A percentile compares a stretch with the other conserved stretches of the same genome.
These are phyloP conservation scores for Sorex maritimensis DNA, from an alignment of 2,797 vertebrate genomes.

Conservation along the genomic window DNA sequence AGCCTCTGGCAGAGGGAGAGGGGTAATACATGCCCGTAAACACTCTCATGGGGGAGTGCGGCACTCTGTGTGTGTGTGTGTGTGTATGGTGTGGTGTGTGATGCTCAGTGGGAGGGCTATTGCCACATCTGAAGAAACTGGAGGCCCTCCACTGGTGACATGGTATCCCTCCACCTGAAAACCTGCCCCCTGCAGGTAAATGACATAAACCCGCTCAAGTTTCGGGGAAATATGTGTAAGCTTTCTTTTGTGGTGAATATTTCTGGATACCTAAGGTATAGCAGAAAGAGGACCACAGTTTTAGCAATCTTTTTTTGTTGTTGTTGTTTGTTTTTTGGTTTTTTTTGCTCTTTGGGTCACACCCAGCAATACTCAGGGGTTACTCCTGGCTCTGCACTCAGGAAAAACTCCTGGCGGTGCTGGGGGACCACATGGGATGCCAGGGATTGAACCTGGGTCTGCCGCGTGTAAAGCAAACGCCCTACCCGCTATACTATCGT, in stretches of 20 bases:
- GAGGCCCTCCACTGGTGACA: neutral
- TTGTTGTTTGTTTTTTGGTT: no score
- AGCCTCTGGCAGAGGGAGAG: conserved; percentile 30
- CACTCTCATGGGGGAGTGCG: neutral
- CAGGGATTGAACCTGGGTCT: no score
- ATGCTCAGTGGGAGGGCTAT: neutral
- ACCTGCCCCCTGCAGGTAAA: neutral
- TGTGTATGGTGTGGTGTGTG: no score
- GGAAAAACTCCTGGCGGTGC: no score
- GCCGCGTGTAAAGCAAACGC: no score
- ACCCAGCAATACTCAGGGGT: no score
- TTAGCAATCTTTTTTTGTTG: no score
- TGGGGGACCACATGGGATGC: no score
- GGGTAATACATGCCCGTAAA: neutral
- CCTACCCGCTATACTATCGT: no score
- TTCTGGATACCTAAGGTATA: neutral
- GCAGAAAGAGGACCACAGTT: neutral
- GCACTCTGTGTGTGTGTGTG: no score
- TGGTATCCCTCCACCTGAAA: neutral
- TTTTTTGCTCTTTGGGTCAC: no score
- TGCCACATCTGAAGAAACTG: conserved; percentile 34
- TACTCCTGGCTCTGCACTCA: no score
- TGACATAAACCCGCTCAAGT: neutral
- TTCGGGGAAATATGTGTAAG: conserved; percentile 16
- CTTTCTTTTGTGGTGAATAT: neutral